phyloP scores from a whole-genome alignment of 2,113 vertebrate genomes.

The Artemisiospiza belli region DNA sequence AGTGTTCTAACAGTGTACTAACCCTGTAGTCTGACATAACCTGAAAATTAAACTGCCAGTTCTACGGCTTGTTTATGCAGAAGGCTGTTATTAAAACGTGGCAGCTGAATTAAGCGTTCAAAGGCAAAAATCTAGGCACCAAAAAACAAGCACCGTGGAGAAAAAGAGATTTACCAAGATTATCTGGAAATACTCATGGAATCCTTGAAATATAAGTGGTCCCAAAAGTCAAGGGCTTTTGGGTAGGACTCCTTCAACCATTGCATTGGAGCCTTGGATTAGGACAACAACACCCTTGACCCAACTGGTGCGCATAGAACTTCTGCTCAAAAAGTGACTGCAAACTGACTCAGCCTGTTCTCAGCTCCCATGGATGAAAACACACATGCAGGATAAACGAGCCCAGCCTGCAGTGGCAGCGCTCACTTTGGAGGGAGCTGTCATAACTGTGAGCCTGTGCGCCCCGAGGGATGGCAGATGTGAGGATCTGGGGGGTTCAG shows the following conservation, averaged over 20 bases:
- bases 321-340: background rate
- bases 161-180: background rate
- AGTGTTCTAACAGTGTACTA: background rate
- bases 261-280: background rate
- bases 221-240: background rate
- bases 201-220: background rate
- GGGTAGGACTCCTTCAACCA: background rate
- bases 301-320: background rate
- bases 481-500: background rate
- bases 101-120: background rate
- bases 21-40: background rate
- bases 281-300: background rate
- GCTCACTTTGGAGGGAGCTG: constrained; percentile 12
- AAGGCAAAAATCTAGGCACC: background rate
- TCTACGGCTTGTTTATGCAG: background rate
- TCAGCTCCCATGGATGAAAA: background rate
- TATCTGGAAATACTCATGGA: background rate
- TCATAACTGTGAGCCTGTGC: constrained; percentile 16
- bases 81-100: background rate
- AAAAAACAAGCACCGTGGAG: background rate
- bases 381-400: background rate
- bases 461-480: constrained; percentile 13
- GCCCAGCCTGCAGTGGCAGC: background rate
- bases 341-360: background rate
- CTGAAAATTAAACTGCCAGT: constrained; percentile 2